Base-by-base conservation (phyloP, 2,113 vertebrate genomes). In the Oncorhynchus tshawytscha region DNA sequence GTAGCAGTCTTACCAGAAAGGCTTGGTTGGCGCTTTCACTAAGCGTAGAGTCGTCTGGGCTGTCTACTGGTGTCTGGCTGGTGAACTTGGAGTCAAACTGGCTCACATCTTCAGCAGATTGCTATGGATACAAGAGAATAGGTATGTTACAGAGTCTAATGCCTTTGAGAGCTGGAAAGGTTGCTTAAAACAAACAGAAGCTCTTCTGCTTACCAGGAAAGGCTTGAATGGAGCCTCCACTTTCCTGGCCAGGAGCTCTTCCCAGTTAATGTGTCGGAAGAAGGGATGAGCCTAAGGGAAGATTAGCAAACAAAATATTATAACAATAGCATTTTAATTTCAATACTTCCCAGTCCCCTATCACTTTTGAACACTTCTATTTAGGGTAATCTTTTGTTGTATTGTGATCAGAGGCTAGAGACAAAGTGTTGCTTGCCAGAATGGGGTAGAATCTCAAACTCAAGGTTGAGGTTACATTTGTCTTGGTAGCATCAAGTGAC, bases 51-150 rank as follows among this genome's bases (percentile, higher is more conserved):
- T 99, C 98, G 87, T 99, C 98, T 34, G 98, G 98, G 89, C 98
- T 99, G 92, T 99, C 98, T 68, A 99, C 97, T 76, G 98, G 98
- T 68, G 98, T 98, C 93, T 99, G 98, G 92, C 96, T 96, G 89
- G 98, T 99, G 95, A 99, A 99, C 94, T 99, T 99, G 48, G 98
- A 99, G 93, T 99, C 98, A 89, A 99, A 99, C 92, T 99, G 98
- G 94, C 98, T 99, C 89, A 99, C 98, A 83, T 99, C 98, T 86
- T 99, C 98, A 84, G 97, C 98, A 48, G 98, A 99, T 98, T 99
- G 97, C 98, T 99, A 83, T 34, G 88, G 73, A 76, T 12, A 68
- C 13, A 67, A 60, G 67, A 25, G 48, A 18, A 3, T 9, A 57
- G 25, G 34, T 34, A 13, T 48, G 20, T 12, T 11, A 71, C 39